Conservation (phyloP, 2,113 vertebrate species). For the Daphoenositta chrysoptera region DNA sequence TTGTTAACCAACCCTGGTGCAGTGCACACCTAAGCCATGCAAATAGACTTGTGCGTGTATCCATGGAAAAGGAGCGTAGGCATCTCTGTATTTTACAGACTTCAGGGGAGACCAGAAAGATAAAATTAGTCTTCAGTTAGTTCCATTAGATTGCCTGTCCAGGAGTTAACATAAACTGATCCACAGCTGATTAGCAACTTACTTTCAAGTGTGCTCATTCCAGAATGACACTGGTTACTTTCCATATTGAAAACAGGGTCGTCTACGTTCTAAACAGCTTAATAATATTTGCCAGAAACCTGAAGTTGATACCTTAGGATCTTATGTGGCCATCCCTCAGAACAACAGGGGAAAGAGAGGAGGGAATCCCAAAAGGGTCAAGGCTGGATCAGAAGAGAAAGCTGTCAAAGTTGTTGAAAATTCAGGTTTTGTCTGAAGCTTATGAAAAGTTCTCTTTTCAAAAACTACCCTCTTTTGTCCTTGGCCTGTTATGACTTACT, state of each 20-base stretch:
- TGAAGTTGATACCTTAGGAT: background rate
- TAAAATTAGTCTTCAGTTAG: background rate
- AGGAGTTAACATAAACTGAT: background rate
- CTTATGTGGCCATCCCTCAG: no score
- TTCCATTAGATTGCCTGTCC: background rate
- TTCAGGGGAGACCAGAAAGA: background rate
- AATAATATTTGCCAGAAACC: background rate
- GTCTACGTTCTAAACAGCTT: background rate
- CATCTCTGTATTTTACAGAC: background rate
- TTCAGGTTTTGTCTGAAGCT: background rate
- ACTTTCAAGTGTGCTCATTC: background rate
- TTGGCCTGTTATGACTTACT: background rate
- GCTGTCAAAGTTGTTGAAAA: background rate
- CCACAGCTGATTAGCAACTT: background rate
- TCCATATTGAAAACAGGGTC: background rate
- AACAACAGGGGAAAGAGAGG: rapidly evolving
- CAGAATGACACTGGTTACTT: background rate
- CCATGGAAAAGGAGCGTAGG: background rate
- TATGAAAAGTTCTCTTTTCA: background rate
- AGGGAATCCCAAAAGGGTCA: background rate
- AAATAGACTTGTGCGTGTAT: background rate
- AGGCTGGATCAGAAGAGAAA: background rate
- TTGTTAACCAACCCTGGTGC: background rate
- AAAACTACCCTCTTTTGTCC: background rate
- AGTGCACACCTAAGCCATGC: background rate